A percentile compares a stretch with the other conserved stretches of the same genome.
phyloP scores from a whole-genome alignment of 2,797 vertebrate genomes.

The Monodelphis domestica region DNA sequence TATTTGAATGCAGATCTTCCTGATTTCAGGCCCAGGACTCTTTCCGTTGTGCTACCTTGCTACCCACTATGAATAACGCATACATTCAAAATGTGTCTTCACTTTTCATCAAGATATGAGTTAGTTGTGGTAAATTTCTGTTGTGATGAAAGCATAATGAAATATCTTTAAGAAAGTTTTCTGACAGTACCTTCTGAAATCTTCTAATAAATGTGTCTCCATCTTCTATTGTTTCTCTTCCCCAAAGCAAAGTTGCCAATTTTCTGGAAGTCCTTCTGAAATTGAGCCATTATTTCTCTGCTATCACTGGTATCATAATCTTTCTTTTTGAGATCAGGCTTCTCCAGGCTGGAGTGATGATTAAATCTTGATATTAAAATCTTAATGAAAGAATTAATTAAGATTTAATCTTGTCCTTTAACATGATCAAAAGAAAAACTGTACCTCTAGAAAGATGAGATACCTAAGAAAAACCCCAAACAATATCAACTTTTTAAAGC shows the following conservation, averaged over 20 bases:
- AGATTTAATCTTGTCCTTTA: not conserved
- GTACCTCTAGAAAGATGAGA: slow-evolving; percentile 40
- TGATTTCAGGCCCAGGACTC: too few relatives aligned
- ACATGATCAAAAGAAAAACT: slow-evolving; percentile 44
- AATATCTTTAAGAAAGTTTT: not conserved
- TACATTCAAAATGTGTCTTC: not conserved
- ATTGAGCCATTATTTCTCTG: slow-evolving; percentile 52
- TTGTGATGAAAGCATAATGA: not conserved
- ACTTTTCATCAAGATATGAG: not conserved
- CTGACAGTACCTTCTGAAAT: not conserved
- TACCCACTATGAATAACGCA: not conserved
- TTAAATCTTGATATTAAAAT: not conserved
- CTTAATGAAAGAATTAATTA: not conserved
- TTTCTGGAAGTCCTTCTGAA: slow-evolving; percentile 18
- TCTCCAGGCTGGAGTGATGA: slow-evolving; percentile 31
- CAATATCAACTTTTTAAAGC: slow-evolving; percentile 44
- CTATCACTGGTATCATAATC: not conserved
- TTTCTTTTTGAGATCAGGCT: slow-evolving; percentile 56
- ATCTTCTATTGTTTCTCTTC: not conserved
- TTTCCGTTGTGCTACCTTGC: too few relatives aligned
- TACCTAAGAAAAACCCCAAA: slow-evolving; percentile 22
- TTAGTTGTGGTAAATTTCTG: not conserved
- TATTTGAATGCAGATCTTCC: too few relatives aligned
- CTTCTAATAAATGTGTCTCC: not conserved
- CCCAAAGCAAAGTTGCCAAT: slow-evolving; percentile 40